Base-by-base conservation (phyloP, 2,888 invertebrate species). In the Osmoderma eremita region DNA sequence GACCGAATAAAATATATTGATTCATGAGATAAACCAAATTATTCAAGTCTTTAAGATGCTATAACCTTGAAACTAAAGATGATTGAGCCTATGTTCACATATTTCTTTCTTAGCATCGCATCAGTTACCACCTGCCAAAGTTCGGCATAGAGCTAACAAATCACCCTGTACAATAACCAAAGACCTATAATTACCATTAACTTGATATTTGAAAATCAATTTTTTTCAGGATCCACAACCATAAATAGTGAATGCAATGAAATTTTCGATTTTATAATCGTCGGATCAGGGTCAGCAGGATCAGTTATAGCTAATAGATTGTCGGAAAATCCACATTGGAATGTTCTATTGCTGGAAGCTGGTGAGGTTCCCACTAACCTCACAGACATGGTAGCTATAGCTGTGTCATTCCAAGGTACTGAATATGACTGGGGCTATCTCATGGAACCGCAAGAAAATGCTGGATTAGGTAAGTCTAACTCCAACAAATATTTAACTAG, bases 251-350 rank as follows among this genome's bases (percentile, higher is more conserved):
- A 5, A 10, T 18, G 13, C 2, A 30, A 24, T 3, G 75, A 79
- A 72, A 71, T 65, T 6, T 90, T 88, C 77, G 90, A 91, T 76
- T 91, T 90, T 73, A 83, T 90, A 1, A 83, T 90, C 17, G 84
- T 91, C 0, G 91, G 91, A 0, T 89, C 89, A 0, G 91, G 92
- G 0, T 87, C 90, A 0, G 88, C 90, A 0, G 92, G 92, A 0
- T 87, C 90, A 0, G 89, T 88, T 0, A 75, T 92, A 10, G 91
- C 92, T 0, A 87, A 90, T 72, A 84, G 92, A 1, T 82, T 92
- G 0, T 85, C 89, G 0, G 91, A 91, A 80, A 87, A 85, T 68
- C 78, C 81, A 0, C 78, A 86, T 38, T 86, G 86, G 86, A 87
- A 83, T 54, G 86, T 91, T 0, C 81, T 92, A 3, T 80, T 92